These are phyloP conservation scores for Agelas oroides DNA, from an alignment of 37 sponge, comb jelly and placozoan genomes.

Conservation along the genomic window DNA sequence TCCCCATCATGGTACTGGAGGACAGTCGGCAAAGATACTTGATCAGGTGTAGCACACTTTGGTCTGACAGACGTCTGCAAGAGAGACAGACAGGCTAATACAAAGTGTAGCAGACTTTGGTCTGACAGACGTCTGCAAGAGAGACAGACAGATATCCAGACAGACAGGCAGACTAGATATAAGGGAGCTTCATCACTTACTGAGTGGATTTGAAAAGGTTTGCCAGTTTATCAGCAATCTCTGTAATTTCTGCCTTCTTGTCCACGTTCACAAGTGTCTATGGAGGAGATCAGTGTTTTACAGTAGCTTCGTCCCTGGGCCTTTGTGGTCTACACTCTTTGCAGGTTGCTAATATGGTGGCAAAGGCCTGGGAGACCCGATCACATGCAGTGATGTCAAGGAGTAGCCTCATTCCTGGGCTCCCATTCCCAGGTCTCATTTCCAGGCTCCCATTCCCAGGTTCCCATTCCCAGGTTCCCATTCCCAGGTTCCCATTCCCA, in stretches of 20 bases:
- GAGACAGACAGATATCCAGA: background rate
- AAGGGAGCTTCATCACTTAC: background rate
- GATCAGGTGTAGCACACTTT: slow-evolving; percentile 55
- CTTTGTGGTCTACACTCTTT: no score
- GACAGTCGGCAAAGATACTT: slow-evolving; percentile 73
- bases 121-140: slow-evolving; percentile 69
- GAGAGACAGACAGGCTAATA: background rate
- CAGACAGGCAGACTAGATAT: no score
- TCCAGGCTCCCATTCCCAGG: no score
- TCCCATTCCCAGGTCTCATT: no score
- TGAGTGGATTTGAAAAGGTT: slow-evolving; percentile 33
- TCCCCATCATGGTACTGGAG: slow-evolving; percentile 21
- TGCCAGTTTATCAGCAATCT: slow-evolving; percentile 25
- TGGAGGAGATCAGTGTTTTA: no score
- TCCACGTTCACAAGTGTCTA: slow-evolving; percentile 43
- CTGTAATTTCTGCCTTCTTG: slow-evolving; percentile 44
- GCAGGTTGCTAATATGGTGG: no score
- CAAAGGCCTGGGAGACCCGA: no score
- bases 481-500: no score
- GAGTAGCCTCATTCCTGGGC: no score
- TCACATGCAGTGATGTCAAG: no score
- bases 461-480: no score
- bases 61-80: slow-evolving; percentile 64
- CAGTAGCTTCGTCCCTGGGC: no score
- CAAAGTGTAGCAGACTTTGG: slow-evolving; percentile 13